These are phyloP conservation scores for Candidula unifasciata DNA, from an alignment of 2,888 invertebrate genomes.

Conservation along the genomic window DNA sequence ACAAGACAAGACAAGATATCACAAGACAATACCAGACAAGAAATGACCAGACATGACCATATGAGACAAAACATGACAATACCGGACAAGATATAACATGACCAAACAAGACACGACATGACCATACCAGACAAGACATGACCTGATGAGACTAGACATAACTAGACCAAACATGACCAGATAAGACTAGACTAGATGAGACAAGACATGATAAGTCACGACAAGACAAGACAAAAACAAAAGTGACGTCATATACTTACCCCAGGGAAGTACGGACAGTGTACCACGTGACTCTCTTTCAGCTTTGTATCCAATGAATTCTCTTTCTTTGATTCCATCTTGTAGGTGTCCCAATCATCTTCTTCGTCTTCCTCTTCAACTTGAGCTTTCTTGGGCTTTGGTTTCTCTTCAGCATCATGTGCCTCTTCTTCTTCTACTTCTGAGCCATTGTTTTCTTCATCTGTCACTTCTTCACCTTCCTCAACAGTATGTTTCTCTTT, in stretches of 20 bases:
- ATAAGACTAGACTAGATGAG: no score
- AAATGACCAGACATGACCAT: no score
- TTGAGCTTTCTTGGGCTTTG: slow-evolving; percentile 38
- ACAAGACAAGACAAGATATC: no score
- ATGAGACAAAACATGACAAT: no score
- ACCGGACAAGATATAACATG: no score
- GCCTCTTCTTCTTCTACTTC: slow-evolving; percentile 49
- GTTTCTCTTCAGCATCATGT: slow-evolving; percentile 55
- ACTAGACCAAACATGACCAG: no score
- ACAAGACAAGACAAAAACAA: background rate
- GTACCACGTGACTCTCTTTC: slow-evolving; percentile 94
- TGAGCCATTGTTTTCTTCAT: slow-evolving; percentile 48
- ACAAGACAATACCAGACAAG: no score
- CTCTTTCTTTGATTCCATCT: slow-evolving; percentile 87
- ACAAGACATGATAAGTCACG: no score
- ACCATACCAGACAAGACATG: no score
- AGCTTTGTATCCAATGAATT: slow-evolving; percentile 93
- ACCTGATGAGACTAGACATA: no score
- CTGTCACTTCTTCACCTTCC: slow-evolving; percentile 47
- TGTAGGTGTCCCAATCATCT: slow-evolving; percentile 95
- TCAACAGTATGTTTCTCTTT: slow-evolving; percentile 34
- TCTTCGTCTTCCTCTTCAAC: slow-evolving; percentile 82
- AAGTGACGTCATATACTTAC: slow-evolving; percentile 69
- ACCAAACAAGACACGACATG: no score
- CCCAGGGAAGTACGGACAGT: slow-evolving; percentile 96